Percentiles rank a stretch among this genome's conserved stretches.
Conservation (phyloP, 2,888 invertebrate species). For the Thereva unica region DNA sequence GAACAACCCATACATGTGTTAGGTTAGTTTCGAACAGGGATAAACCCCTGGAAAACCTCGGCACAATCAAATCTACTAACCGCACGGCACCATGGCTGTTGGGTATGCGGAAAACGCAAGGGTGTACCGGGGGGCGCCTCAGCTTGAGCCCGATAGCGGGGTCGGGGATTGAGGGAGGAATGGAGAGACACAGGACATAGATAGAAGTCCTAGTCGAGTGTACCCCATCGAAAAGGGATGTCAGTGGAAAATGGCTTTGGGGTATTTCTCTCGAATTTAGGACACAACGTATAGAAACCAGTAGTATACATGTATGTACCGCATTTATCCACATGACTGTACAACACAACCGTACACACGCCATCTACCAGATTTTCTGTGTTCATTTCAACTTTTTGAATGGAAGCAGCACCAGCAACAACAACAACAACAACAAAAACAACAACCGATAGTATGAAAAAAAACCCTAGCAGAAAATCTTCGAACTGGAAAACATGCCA, state of each 20-base stretch:
- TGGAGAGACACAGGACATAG: neutral
- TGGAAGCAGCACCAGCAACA: slow-evolving; percentile 24
- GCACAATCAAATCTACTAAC: slow-evolving; percentile 34
- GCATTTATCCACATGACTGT: slow-evolving; percentile 2
- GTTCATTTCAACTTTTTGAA: slow-evolving; percentile 38
- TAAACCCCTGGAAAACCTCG: slow-evolving; percentile 25
- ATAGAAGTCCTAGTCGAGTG: neutral
- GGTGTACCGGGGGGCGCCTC: neutral
- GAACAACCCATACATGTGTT: slow-evolving; percentile 40
- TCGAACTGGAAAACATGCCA: slow-evolving; percentile 40
- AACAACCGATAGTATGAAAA: slow-evolving; percentile 24
- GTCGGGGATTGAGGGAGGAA: neutral
- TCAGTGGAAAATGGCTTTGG: slow-evolving; percentile 31
- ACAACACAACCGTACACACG: slow-evolving; percentile 17
- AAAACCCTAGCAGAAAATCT: slow-evolving; percentile 12
- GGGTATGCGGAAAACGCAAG: neutral
- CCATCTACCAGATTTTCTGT: slow-evolving; percentile 27
- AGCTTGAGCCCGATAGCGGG: neutral
- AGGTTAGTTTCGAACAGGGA: slow-evolving; percentile 39
- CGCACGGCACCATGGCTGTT: slow-evolving; percentile 9
- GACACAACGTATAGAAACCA: slow-evolving; percentile 2
- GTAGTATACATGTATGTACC: neutral
- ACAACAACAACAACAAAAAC: slow-evolving; percentile 17
- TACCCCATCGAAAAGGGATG: slow-evolving; percentile 29
- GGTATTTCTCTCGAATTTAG: slow-evolving; percentile 27